phyloP scores from a whole-genome alignment of 2,113 vertebrate genomes.

The Pica pica region DNA sequence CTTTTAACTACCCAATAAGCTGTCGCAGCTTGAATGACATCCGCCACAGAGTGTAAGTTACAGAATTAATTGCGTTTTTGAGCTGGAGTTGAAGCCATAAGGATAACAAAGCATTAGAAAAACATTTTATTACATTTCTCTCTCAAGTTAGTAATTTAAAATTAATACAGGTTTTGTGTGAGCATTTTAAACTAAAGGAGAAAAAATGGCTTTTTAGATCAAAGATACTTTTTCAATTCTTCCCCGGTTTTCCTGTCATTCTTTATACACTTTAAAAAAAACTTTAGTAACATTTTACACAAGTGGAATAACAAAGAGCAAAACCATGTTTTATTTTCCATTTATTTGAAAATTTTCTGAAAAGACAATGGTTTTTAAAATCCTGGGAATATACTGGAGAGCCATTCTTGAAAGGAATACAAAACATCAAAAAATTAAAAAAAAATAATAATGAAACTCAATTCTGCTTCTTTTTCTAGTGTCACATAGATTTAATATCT shows the following conservation, averaged over 20 bases:
- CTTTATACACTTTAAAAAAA: not conserved
- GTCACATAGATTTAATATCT: not conserved
- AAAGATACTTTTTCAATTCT: not conserved
- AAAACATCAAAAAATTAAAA: not conserved
- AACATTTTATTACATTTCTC: conserved; percentile 37
- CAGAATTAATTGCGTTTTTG: conserved; percentile 68
- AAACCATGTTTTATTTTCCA: conserved; percentile 7
- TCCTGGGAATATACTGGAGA: not conserved
- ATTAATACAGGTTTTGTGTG: conserved; percentile 15
- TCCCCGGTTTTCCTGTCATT: not conserved
- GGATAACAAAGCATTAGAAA: conserved; percentile 48
- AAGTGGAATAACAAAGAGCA: conserved; percentile 1
- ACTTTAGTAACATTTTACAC: not conserved
- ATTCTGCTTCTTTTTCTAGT: not conserved
- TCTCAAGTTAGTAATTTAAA: conserved; percentile 44
- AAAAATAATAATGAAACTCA: not conserved
- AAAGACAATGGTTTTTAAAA: conserved; percentile 35
- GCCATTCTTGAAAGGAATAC: not conserved
- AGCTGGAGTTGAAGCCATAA: conserved; percentile 47
- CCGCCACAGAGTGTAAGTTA: conserved; percentile 53
- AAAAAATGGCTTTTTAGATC: not conserved
- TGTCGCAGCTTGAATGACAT: conserved; percentile 70
- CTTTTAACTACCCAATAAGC: conserved; percentile 76
- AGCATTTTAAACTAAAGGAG: not conserved
- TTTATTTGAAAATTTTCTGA: conserved; percentile 30